Conservation (phyloP, 92 coral and sea anemone genomes). For the Isaurus tuberculatus region DNA sequence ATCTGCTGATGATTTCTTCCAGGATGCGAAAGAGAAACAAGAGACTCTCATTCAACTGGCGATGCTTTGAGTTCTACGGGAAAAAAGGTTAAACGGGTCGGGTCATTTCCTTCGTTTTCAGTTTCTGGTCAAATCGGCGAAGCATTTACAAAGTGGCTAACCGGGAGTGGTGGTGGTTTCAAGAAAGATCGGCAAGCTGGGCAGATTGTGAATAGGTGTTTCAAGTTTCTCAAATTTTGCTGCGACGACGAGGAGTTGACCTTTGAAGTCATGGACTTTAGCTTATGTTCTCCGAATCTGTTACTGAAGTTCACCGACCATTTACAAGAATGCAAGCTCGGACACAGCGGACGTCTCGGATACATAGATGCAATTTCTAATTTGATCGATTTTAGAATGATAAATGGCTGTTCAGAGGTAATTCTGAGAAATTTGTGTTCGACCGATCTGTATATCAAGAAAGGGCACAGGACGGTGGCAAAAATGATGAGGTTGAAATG, state of each 20-base stretch:
- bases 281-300: no score
- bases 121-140: no score
- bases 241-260: no score
- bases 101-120: no score
- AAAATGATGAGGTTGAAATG: neutral
- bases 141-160: no score
- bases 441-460: slow-evolving; percentile 51
- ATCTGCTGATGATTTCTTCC: neutral
- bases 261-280: no score
- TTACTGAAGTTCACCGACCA: neutral
- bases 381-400: slow-evolving; percentile 51
- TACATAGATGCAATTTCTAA: slow-evolving; percentile 51
- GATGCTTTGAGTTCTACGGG: neutral
- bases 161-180: no score
- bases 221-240: no score
- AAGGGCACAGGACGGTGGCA: slow-evolving; percentile 19
- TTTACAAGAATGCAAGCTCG: neutral
- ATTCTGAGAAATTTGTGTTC: slow-evolving; percentile 25
- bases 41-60: neutral
- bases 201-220: no score
- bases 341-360: slow-evolving; percentile 17
- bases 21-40: neutral
- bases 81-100: no score
- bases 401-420: slow-evolving; percentile 38
- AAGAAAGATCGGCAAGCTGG: no score